Evolutionary conservation across 1,140 invertebrate genomes (phyloP).

Genomic region (Cataglyphis hispanica): DNA sequence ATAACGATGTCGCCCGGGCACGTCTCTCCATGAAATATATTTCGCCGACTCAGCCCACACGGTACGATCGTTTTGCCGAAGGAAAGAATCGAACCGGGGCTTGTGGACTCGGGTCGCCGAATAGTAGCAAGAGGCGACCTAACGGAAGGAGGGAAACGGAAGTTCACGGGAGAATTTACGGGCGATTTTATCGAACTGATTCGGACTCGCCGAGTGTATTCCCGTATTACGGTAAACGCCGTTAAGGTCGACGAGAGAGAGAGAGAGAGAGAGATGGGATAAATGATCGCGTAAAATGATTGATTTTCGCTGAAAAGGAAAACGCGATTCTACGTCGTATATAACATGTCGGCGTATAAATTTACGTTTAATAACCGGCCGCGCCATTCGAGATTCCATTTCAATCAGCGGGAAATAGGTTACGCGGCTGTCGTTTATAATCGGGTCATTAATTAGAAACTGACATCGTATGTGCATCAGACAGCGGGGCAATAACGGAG

Average conservation of each 20-base stretch:
- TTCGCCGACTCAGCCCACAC: slow-evolving; percentile 75
- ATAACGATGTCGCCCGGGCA: slow-evolving; percentile 60
- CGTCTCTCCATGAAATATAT: slow-evolving; percentile 75
- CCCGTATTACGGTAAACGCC: background rate
- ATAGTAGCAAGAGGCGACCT: background rate
- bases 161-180: slow-evolving; percentile 55
- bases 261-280: too few species aligned
- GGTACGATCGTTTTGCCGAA: slow-evolving; percentile 68
- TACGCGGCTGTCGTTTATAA: slow-evolving; percentile 46
- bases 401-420: slow-evolving; percentile 46
- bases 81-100: slow-evolving; percentile 67
- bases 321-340: background rate
- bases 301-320: background rate
- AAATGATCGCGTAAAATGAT: background rate
- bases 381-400: slow-evolving; percentile 9
- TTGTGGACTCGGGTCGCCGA: slow-evolving; percentile 21
- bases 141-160: background rate
- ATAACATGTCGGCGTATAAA: background rate
- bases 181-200: slow-evolving; percentile 25
- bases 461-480: slow-evolving; percentile 54
- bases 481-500: slow-evolving; percentile 53
- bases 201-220: slow-evolving; percentile 15
- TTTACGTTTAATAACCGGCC: background rate
- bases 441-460: slow-evolving; percentile 60
- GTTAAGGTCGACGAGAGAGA: background rate